Evolutionary conservation across 2,888 invertebrate species (phyloP), one percentile per base, ranked within the genome.

Genomic region (Perithous albicinctus): DNA sequence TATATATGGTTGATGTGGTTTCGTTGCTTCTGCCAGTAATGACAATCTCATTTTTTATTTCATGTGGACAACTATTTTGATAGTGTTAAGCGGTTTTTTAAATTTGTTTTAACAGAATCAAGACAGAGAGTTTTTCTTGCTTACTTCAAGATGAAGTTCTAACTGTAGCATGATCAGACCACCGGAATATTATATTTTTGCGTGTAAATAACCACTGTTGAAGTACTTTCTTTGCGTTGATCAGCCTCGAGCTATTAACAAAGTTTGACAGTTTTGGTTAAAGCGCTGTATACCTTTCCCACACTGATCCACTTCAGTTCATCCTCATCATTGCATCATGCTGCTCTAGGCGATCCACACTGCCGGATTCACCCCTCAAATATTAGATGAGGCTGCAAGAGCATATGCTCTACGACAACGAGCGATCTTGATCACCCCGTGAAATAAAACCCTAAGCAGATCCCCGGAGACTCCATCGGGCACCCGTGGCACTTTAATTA

Each of bases 271-370:
- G 15, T 26, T 38, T 38, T 35, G 63, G 12, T n/a, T 10, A 79
- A 51, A 12, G 18, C 51, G 29, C 70, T 86, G 86, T 90, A 86
- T 89, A 86, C 87, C 85, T 90, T 90, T 90, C 89, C 88, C 89
- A 89, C 90, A 90, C 84, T 78, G 84, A 84, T 69, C 10, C 35
- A 35, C 23, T 67, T 35, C 32, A 67, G 20, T 15, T 51, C 38
- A 75, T 23, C 64, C 51, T 54, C 32, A 56, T 51, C 43, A 32
- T 73, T 32, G 23, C 32, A 72, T 73, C 18, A 51, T 82, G 12
- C 32, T 38, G 29, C 41, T 64, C 2, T 15, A 54, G 54, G 26
- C 54, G 10, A 15, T 18, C 18, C 41, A 20, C 0, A 4, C n/a
- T 32, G 29, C 29, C 41, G 23, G 61, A 67, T 29, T 73, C 63